These are phyloP conservation scores for Ryuthela nishihirai DNA, from an alignment of 2,888 invertebrate species.

Conservation along the genomic window DNA sequence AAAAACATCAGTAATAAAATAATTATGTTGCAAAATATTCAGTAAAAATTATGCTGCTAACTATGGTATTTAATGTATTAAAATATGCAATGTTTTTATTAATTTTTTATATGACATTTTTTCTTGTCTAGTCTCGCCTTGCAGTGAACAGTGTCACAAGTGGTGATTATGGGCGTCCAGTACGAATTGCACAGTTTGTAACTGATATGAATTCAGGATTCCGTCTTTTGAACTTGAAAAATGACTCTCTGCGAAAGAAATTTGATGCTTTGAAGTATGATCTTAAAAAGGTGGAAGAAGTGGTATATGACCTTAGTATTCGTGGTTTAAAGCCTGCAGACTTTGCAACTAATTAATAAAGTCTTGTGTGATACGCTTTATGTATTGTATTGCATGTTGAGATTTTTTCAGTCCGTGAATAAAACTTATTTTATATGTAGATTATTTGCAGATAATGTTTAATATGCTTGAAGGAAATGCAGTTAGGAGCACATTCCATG, in stretches of 20 bases:
- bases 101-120: background rate
- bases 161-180: constrained; percentile 74
- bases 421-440: too few relatives aligned
- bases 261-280: constrained; percentile 82
- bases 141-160: constrained; percentile 55
- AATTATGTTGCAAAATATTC: background rate
- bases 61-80: too few relatives aligned
- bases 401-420: too few relatives aligned
- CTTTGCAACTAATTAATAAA: too few relatives aligned
- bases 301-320: constrained; percentile 81
- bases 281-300: constrained; percentile 89
- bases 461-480: too few relatives aligned
- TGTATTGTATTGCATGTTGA: too few relatives aligned
- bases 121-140: constrained; percentile 49
- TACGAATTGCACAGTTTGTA: constrained; percentile 79
- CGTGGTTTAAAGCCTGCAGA: constrained; percentile 59
- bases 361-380: too few relatives aligned
- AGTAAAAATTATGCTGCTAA: too few relatives aligned
- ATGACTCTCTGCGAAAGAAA: constrained; percentile 77
- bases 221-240: constrained; percentile 82
- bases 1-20: background rate
- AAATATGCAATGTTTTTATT: background rate
- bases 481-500: too few relatives aligned
- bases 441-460: too few relatives aligned
- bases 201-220: constrained; percentile 85